Percentiles rank a stretch among this genome's conserved stretches.
Conservation (phyloP, 2,888 invertebrate species). For the Orthonevra nobilis region DNA sequence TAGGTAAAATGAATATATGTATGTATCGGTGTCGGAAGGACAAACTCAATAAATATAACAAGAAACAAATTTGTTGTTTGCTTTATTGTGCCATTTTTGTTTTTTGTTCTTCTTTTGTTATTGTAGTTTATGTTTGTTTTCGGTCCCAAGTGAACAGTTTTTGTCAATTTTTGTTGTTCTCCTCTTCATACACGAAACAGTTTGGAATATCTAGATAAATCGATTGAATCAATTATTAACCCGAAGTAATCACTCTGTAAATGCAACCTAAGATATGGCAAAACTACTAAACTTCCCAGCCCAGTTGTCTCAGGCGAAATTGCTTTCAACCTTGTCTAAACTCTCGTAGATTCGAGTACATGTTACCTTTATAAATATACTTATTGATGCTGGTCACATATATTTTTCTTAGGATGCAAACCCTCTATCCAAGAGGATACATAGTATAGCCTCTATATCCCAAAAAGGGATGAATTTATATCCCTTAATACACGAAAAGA, state of each 20-base stretch:
- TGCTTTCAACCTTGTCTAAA: slow-evolving; percentile 18
- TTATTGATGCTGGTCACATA: slow-evolving; percentile 69
- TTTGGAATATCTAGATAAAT: slow-evolving; percentile 60
- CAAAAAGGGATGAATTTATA: slow-evolving; percentile 71
- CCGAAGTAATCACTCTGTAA: slow-evolving; percentile 67
- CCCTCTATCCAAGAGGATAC: slow-evolving; percentile 36
- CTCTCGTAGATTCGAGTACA: no score
- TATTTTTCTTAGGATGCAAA: slow-evolving; percentile 46
- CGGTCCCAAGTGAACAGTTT: slow-evolving; percentile 9
- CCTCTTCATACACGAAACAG: not conserved
- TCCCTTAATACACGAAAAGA: slow-evolving; percentile 68
- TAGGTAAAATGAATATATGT: slow-evolving; percentile 8
- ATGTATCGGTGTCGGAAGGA: not conserved
- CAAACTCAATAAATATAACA: slow-evolving; percentile 30
- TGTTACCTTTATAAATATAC: slow-evolving; percentile 55
- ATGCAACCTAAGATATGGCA: slow-evolving; percentile 67
- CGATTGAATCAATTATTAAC: slow-evolving; percentile 70
- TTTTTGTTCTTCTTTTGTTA: not conserved
- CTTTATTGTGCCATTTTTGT: slow-evolving; percentile 10
- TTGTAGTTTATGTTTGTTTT: not conserved
- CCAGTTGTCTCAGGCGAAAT: not conserved
- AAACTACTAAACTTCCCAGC: slow-evolving; percentile 51
- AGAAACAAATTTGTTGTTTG: slow-evolving; percentile 36
- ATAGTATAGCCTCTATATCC: slow-evolving; percentile 38
- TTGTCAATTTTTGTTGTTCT: not conserved